Conservation (phyloP, 2,797 vertebrate species). For the Adelosebastes latens region DNA sequence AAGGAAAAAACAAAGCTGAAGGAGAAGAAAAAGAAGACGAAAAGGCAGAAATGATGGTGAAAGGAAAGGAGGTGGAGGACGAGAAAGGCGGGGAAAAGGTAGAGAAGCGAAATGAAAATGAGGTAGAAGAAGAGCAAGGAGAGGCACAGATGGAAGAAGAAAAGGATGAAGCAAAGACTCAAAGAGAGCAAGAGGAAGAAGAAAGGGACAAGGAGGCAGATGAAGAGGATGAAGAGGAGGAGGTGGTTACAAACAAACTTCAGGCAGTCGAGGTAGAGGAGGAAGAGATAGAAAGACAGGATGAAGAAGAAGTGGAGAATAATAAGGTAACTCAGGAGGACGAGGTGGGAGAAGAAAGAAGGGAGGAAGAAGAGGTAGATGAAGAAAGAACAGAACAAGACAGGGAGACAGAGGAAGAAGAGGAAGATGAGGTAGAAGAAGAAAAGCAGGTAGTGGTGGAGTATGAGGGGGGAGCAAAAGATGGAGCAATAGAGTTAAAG, state of each 20-base stretch:
- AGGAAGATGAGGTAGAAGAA: not conserved
- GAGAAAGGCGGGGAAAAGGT: rapidly evolving
- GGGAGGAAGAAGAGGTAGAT: not conserved
- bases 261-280: not conserved
- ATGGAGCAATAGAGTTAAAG: not conserved
- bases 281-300: not conserved
- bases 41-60: not conserved
- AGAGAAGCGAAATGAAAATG: not conserved
- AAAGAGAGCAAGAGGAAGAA: not conserved
- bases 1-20: not conserved
- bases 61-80: not conserved
- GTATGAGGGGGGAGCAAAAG: not conserved
- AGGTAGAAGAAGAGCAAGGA: not conserved
- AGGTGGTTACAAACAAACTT: not conserved
- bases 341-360: not conserved
- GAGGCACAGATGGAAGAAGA: not conserved
- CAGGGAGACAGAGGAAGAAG: not conserved
- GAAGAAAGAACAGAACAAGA: not conserved
- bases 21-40: not conserved
- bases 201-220: not conserved
- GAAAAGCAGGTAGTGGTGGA: not conserved
- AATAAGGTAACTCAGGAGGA: not conserved
- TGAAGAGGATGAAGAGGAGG: not conserved
- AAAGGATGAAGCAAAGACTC: not conserved
- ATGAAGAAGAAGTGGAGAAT: not conserved